Evolutionary conservation across 1,140 invertebrate species (phyloP).

Genomic region (Pogonognathellus flavescens): DNA sequence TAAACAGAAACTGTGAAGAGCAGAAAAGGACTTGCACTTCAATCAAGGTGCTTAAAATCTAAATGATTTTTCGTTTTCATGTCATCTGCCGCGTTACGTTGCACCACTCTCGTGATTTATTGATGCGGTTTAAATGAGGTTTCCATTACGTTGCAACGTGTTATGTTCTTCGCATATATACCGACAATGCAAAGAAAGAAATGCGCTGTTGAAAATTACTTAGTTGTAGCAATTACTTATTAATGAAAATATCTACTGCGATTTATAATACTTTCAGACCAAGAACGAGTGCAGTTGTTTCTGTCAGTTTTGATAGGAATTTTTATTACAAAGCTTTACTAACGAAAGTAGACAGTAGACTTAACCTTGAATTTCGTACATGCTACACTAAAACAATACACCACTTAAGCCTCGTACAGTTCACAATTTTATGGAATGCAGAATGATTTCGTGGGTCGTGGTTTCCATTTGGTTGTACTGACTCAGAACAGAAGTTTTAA

Average conservation of each 20-base stretch:
- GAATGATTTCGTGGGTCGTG: constrained; percentile 25
- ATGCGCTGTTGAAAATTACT: no score
- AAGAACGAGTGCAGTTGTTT: no score
- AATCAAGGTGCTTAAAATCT: constrained; percentile 39
- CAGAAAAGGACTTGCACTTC: constrained; percentile 40
- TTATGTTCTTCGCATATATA: background rate
- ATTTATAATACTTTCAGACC: no score
- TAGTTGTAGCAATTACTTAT: no score
- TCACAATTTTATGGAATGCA: constrained; percentile 24
- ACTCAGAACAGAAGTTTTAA: background rate
- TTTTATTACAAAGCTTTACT: background rate
- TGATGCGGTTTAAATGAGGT: constrained; percentile 25
- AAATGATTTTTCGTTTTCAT: constrained; percentile 23
- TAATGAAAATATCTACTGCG: no score
- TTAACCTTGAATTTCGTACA: constrained; percentile 16
- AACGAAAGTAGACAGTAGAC: background rate
- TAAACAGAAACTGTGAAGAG: constrained; percentile 17
- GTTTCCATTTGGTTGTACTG: background rate
- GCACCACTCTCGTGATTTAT: constrained; percentile 29
- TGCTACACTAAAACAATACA: background rate
- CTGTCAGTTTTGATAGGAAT: background rate
- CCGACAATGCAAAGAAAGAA: no score
- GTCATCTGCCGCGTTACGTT: constrained; percentile 40
- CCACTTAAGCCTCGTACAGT: background rate
- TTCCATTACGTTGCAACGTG: background rate